Base-by-base conservation (phyloP, 2,888 invertebrate genomes). In the Orthosia cruda region DNA sequence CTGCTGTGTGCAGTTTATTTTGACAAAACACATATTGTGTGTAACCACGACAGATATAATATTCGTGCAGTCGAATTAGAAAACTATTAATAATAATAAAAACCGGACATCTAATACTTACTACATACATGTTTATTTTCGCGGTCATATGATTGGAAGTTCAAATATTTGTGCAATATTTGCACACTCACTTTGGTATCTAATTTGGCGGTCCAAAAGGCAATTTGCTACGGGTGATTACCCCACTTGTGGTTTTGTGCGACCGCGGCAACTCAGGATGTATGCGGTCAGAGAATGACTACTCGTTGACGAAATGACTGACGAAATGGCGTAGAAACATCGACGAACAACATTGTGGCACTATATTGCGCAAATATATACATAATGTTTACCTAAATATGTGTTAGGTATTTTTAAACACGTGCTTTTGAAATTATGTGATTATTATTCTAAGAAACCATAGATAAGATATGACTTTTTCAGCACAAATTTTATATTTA, bases 271-370 rank as follows among this genome's bases (percentile, higher is more conserved):
- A 69, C 9, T 47, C 20, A 7, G 54, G 47, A 72, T 74, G 74
- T 77, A 58, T 85, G 85, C 71, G 73, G 82, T 74, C 18, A 9
- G 50, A 58, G 9, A 47, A 23, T 70, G 68, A n/a, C 49, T 32
- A 64, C 82, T 77, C 72, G 74, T 85, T 81, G 74, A 61, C 73
- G 73, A 67, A 83, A 54, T 32, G 57, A 78, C 52, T 32, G 83
- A 71, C 40, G 16, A 50, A 70, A 65, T 72, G 15, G 63, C 59
- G 18, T 65, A 71, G 78, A 67, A 67, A 83, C 67, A 57, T 68
- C 55, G 67, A 54, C 18, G 20, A 32, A 13, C 16, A 23, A 55
- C 15, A 50, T 23, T 59, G 26, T 79, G 45, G 52, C 26, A 70
- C 63, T 64, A 64, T 49, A 26, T 49, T 32, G 54, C 68, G 32